A percentile compares a stretch with the other conserved stretches of the same genome.
phyloP scores from a whole-genome alignment of 1,140 invertebrate species.

The Ladona fulva region DNA sequence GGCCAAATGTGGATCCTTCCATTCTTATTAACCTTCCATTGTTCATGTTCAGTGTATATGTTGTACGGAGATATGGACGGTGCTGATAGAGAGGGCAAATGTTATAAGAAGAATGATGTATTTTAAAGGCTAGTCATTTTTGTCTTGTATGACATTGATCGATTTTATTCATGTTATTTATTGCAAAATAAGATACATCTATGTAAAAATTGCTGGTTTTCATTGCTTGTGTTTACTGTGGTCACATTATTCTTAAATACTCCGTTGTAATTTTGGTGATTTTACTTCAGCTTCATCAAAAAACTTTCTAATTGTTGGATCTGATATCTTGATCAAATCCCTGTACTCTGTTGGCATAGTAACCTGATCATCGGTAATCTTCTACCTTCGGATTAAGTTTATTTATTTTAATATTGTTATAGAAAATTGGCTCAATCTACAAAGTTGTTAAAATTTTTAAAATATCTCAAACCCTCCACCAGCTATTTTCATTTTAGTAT shows the following conservation, averaged over 20 bases:
- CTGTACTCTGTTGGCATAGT: no score
- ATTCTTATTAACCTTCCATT: neutral
- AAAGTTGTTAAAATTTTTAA: no score
- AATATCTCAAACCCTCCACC: no score
- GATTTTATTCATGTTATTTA: neutral
- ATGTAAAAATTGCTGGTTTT: neutral
- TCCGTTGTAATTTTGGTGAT: no score
- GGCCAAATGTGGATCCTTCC: neutral
- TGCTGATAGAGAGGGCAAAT: neutral
- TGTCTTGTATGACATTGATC: neutral
- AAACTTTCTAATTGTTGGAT: no score
- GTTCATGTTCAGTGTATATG: neutral
- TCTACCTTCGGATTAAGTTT: no score
- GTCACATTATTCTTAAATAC: neutral
- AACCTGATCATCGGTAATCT: no score
- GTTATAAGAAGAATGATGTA: neutral
- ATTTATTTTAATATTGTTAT: no score
- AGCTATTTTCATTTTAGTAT: no score
- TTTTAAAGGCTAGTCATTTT: conserved; percentile 7
- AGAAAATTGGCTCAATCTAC: no score
- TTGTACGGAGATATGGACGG: neutral
- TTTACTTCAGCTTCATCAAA: no score
- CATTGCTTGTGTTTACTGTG: neutral
- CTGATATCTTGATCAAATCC: no score
- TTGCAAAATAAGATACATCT: neutral